phyloP scores from a whole-genome alignment of 1,140 invertebrate species.

The Chironomus striatipennis region DNA sequence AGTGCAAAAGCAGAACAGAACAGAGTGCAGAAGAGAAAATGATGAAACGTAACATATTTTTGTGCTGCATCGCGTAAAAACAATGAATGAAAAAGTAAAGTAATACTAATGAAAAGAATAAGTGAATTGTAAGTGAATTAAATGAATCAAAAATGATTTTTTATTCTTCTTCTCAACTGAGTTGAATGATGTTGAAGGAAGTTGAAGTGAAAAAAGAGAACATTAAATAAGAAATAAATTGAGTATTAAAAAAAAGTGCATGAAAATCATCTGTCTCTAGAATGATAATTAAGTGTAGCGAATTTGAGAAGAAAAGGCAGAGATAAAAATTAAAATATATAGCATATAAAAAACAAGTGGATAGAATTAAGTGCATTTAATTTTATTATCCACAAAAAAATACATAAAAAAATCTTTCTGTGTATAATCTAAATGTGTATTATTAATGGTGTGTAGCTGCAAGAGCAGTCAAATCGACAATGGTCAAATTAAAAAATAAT shows the following conservation, averaged over 20 bases:
- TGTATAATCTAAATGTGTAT: neutral
- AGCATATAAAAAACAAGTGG: neutral
- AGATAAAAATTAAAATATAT: neutral
- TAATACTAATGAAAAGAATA: neutral
- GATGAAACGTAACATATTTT: no score
- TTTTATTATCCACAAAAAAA: neutral
- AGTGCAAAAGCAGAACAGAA: neutral
- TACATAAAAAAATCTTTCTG: neutral
- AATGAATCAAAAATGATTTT: conserved; percentile 2
- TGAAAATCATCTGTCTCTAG: neutral
- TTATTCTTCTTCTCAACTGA: neutral
- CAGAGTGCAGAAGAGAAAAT: neutral
- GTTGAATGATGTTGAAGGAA: neutral
- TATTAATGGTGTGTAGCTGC: neutral
- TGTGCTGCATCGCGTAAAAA: neutral
- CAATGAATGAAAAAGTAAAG: neutral
- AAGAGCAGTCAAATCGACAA: neutral
- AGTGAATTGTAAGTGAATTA: conserved; percentile 19
- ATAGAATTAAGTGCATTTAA: neutral
- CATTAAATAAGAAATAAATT: neutral
- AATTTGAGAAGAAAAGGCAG: neutral
- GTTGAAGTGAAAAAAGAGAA: neutral
- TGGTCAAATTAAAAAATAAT: conserved; percentile 23
- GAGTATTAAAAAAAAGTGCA: neutral
- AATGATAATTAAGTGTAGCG: neutral